phyloP scores from a whole-genome alignment of 2,113 vertebrate species.

The Myotis yumanensis region DNA sequence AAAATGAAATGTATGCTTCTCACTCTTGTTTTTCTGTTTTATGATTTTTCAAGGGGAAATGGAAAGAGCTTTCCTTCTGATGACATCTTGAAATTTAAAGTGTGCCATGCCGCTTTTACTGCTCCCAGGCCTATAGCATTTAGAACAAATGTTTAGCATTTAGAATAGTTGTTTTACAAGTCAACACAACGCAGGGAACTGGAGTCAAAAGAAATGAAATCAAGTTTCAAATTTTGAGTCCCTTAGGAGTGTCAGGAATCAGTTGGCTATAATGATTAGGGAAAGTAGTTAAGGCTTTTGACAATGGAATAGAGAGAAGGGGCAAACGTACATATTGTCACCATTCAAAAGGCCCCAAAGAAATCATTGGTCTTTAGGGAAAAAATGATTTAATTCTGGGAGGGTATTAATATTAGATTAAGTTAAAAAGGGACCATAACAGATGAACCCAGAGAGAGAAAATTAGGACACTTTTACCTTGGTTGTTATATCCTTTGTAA shows the following conservation, averaged over 20 bases:
- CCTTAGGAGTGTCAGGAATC: background rate
- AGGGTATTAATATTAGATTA: background rate
- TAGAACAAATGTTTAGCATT: background rate
- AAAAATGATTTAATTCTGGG: background rate
- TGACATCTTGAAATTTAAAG: background rate
- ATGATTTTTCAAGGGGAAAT: slow-evolving; percentile 13
- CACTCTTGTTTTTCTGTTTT: background rate
- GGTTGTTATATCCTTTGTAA: background rate
- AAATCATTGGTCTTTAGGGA: slow-evolving; percentile 20
- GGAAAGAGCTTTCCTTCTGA: background rate
- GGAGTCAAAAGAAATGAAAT: background rate
- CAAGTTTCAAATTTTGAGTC: background rate
- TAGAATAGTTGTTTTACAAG: background rate
- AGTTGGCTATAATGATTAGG: background rate
- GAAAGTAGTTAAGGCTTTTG: background rate
- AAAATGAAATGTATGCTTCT: background rate
- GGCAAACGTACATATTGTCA: background rate
- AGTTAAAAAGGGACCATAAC: background rate
- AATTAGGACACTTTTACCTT: background rate
- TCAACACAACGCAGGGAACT: background rate
- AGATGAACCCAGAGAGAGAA: background rate
- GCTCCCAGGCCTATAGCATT: background rate
- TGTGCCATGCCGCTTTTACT: background rate
- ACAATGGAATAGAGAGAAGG: background rate
- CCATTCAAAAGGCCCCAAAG: background rate